phyloP scores from a whole-genome alignment of 2,113 vertebrate species.

The human (Homo sapiens) region DNA sequence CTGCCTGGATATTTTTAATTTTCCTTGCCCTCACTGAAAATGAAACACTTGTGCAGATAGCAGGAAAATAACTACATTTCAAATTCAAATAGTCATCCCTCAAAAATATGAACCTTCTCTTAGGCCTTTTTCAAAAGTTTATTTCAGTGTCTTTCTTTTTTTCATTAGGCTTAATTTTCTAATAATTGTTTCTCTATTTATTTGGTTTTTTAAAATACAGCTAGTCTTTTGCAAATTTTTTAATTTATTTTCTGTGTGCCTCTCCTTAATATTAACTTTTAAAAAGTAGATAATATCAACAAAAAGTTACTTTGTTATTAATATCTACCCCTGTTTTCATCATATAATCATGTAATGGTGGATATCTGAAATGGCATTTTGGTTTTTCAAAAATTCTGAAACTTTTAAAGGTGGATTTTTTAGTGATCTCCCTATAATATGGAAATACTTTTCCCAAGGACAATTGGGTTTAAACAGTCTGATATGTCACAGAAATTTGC shows the following conservation, averaged over 20 bases:
- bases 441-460: background rate
- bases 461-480: background rate
- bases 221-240: slow-evolving; percentile 45
- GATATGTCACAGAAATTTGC: background rate
- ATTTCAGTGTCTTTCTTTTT: slow-evolving; percentile 40
- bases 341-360: slow-evolving; percentile 34
- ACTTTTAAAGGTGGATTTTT: background rate
- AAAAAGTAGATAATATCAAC: background rate
- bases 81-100: background rate
- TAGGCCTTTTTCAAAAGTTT: slow-evolving; percentile 18
- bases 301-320: background rate
- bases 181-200: background rate
- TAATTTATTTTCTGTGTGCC: slow-evolving; percentile 32
- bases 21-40: slow-evolving; percentile 56
- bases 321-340: slow-evolving; percentile 7
- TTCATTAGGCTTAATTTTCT: background rate
- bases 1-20: slow-evolving; percentile 65
- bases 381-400: background rate
- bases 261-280: slow-evolving; percentile 41
- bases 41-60: slow-evolving; percentile 49
- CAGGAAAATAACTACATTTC: background rate
- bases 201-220: slow-evolving; percentile 41
- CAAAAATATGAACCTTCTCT: background rate
- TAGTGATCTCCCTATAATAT: background rate
- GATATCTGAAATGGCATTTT: background rate